Base-by-base conservation (phyloP, 2,797 vertebrate genomes). In the Myotis vivesi region DNA sequence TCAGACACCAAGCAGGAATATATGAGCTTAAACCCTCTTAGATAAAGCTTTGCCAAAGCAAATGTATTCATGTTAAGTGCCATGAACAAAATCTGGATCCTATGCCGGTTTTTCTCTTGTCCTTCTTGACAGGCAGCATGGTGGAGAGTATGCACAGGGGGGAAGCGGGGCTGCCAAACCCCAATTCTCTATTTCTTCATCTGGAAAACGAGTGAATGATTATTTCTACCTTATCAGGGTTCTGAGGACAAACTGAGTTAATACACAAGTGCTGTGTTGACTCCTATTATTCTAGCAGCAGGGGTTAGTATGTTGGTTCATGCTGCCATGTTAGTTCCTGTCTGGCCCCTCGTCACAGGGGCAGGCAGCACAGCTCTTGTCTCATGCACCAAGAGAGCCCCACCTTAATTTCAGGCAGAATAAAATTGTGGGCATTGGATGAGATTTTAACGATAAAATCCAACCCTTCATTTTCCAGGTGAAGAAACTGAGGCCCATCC, bases 31-130 rank as follows among this genome's bases (percentile, higher is more conserved):
- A 59, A 22, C 49, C 41, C 0, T 22, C 15, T 44, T 55, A 38
- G 28, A 15, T 11, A 33, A 75, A n/a, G 33, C 28, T 12, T 44
- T 79, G 20, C 16, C 72, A 64, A 3, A 76, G 59, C 68, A 46
- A 33, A 17, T 36, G 0, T 55, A 30, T 30, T 15, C 59, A 30
- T 7, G 20, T 20, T 64, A 41, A 16, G 49, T 10, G 5, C 30
- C 15, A 0, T 3, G 6, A 53, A 86, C 85, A 73, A 55, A 69
- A 25, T 36, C 38, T 53, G 53, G n/a, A 6, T 28, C 20, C 64
- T 46, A n/a, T 19, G 0, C 66, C 0, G 0, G 11, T 16, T 73
- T 33, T 79, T 13, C 51, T 41, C 44, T 62, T 22, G 22, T 23
- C 38, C 57, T 51, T 59, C 17, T 12, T 15, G 81, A 49, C 33